These are phyloP conservation scores for Catonia carolina DNA, from an alignment of 2,888 invertebrate genomes.

Conservation along the genomic window DNA sequence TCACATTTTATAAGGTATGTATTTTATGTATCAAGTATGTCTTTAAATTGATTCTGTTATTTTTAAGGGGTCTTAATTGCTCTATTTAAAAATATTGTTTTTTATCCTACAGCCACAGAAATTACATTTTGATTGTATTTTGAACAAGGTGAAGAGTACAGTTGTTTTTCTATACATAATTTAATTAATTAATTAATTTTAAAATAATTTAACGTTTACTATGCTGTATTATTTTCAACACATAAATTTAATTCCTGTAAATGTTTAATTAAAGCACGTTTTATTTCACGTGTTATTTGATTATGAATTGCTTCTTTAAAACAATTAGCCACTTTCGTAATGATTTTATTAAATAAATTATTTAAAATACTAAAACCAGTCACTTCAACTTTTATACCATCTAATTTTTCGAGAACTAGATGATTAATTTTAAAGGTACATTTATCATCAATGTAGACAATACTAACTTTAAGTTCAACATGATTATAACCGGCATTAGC, in stretches of 20 bases:
- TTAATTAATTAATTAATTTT: too few species aligned
- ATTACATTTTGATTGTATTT: too few species aligned
- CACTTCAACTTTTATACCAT: not conserved
- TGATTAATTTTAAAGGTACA: not conserved
- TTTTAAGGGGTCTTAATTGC: too few species aligned
- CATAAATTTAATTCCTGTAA: not conserved
- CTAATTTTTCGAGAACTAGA: not conserved
- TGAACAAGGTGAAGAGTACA: too few species aligned
- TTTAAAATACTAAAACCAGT: constrained; percentile 6
- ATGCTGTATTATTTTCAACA: too few species aligned
- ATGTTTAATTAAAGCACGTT: not conserved
- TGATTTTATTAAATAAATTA: constrained; percentile 2
- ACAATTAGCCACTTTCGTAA: not conserved
- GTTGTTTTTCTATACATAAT: too few species aligned
- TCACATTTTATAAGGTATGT: too few species aligned
- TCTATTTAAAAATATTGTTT: too few species aligned
- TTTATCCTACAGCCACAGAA: too few species aligned
- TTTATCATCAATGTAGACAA: not conserved
- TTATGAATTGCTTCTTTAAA: not conserved
- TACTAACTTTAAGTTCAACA: not conserved
- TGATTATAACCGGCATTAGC: not conserved
- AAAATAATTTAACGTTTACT: too few species aligned
- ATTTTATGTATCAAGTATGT: too few species aligned
- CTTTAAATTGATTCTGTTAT: too few species aligned
- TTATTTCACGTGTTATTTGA: not conserved